These are phyloP conservation scores for Apodemia hepburni DNA, from an alignment of 2,888 invertebrate species.

Conservation along the genomic window DNA sequence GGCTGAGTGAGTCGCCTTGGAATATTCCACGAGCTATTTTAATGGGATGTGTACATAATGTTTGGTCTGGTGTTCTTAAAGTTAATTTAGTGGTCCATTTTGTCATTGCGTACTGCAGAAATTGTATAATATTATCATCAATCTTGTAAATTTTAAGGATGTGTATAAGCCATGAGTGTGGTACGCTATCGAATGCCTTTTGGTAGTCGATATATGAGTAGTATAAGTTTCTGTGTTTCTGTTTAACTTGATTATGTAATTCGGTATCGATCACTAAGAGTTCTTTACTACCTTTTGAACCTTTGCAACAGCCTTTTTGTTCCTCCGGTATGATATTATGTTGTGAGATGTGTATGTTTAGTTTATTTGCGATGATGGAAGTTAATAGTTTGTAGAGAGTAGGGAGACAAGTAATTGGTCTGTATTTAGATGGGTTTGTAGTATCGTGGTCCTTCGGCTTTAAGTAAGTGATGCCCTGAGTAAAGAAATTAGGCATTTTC, in stretches of 20 bases:
- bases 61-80: background rate
- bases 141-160: slow-evolving; percentile 24
- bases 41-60: background rate
- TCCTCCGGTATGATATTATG: slow-evolving; percentile 16
- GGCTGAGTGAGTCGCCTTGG: background rate
- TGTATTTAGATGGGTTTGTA: slow-evolving; percentile 36
- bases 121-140: background rate
- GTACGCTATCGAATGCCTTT: too few relatives aligned
- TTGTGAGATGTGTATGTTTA: slow-evolving; percentile 9
- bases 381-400: slow-evolving; percentile 19
- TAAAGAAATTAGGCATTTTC: slow-evolving; percentile 20
- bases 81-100: background rate
- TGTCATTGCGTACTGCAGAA: background rate
- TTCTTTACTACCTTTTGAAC: slow-evolving; percentile 21
- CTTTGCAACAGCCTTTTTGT: slow-evolving; percentile 18
- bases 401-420: slow-evolving; percentile 28
- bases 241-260: slow-evolving; percentile 21
- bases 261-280: slow-evolving; percentile 17
- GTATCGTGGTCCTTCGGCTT: slow-evolving; percentile 20
- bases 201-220: too few relatives aligned
- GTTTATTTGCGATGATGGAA: slow-evolving; percentile 19
- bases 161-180: too few relatives aligned
- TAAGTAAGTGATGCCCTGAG: slow-evolving; percentile 21
- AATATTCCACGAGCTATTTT: slow-evolving; percentile 14
- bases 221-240: too few relatives aligned